Base-by-base conservation (phyloP, 92 coral and sea anemone genomes). In the Anthopleura xanthogrammica region DNA sequence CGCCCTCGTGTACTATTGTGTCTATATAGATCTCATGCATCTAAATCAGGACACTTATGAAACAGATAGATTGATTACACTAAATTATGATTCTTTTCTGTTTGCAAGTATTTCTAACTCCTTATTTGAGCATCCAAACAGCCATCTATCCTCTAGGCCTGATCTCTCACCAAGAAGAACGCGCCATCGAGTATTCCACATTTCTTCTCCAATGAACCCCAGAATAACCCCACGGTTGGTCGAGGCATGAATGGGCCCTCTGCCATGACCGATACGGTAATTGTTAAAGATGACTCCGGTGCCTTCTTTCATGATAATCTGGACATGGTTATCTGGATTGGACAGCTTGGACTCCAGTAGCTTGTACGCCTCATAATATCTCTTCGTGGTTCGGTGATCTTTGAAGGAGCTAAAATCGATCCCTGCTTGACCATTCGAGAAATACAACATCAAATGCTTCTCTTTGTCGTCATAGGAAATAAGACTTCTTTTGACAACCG, bases 151-250 rank as follows among this genome's bases (percentile, higher is more conserved):
- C 9, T 46, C 50, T 0, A 46, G 50, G 50, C 50, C 50, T 46
- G 50, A 46, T 46, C 9, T 46, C 7, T 46, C 7, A 5, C 50
- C 50, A 86, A 48, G 24, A 85, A 70, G 89, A 86, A 88, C 80
- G 85, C 85, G 29, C 40, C 77, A 22, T 88, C 91, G 40, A 85
- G 75, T 50, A 76, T 85, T 11, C 52, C 23, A 83, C 88, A 85
- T 40, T 55, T 62, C 7, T 2, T 22, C 6, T 74, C 80, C 7
- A 0, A 83, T 17, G 41, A 41, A 71, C 10, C 48, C 40, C n/a
- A 52, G 20, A 8, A 83, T 16, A 7, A 83, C 1, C 4, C 10
- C 50, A 46, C 29, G 13, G 74, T 39, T 7, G 3, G 86, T 4
- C 8, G 86, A 1, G 0, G 74, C 42, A 8, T 71, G 80, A 41